Evolutionary conservation across 2,888 invertebrate genomes (phyloP).

Genomic region (Azorinus chamasolen): DNA sequence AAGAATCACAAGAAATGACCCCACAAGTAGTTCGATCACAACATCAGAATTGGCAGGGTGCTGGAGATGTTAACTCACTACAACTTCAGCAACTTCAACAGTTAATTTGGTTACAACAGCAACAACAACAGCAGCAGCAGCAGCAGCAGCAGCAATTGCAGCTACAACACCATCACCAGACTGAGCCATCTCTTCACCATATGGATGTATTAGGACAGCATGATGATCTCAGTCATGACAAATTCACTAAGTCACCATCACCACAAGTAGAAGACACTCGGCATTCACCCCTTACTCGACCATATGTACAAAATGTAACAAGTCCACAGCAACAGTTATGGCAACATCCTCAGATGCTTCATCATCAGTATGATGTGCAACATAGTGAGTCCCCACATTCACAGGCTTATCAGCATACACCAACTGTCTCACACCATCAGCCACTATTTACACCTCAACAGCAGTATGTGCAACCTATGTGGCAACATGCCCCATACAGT

Average conservation of each 20-base stretch:
- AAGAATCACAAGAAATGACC: slow-evolving; percentile 54
- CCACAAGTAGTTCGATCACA: slow-evolving; percentile 54
- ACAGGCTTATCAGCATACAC: slow-evolving; percentile 54
- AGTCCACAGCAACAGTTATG: slow-evolving; percentile 59
- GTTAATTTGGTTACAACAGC: slow-evolving; percentile 39
- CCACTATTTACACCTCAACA: slow-evolving; percentile 53
- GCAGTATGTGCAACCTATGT: slow-evolving; percentile 58
- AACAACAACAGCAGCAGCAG: slow-evolving; percentile 41
- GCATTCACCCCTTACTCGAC: slow-evolving; percentile 47
- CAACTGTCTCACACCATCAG: slow-evolving; percentile 54
- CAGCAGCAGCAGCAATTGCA: slow-evolving; percentile 28
- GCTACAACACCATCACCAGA: slow-evolving; percentile 36
- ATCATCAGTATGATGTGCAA: slow-evolving; percentile 56
- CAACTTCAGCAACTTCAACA: slow-evolving; percentile 50
- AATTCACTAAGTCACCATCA: slow-evolving; percentile 61
- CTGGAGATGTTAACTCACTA: slow-evolving; percentile 55
- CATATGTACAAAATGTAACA: slow-evolving; percentile 58
- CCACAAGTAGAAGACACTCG: slow-evolving; percentile 58
- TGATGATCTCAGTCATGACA: slow-evolving; percentile 54
- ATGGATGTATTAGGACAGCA: slow-evolving; percentile 45
- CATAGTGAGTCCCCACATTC: slow-evolving; percentile 56
- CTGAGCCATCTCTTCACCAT: slow-evolving; percentile 48
- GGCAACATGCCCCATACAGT: slow-evolving; percentile 57
- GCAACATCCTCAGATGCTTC: slow-evolving; percentile 53
- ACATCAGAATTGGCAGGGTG: slow-evolving; percentile 52